These are phyloP conservation scores for Cyanocitta stelleri DNA, from an alignment of 2,113 vertebrate species.

Conservation along the genomic window DNA sequence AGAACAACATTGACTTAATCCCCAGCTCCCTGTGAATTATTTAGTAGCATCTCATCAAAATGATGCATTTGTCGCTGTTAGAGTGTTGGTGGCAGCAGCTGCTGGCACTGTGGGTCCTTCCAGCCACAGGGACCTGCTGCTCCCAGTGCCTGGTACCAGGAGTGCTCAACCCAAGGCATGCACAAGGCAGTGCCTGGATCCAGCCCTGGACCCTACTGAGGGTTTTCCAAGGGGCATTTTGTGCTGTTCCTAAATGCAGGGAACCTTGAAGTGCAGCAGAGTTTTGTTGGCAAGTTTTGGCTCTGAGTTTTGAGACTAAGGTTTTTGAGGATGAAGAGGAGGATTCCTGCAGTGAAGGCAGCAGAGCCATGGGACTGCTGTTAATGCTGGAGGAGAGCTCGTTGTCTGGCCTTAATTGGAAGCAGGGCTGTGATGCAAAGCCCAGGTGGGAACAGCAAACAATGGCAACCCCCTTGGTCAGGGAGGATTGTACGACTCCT, in stretches of 20 bases:
- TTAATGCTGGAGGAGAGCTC: neutral
- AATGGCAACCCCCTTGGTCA: rapidly evolving
- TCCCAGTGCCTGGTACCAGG: neutral
- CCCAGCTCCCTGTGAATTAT: slow-evolving; percentile 61
- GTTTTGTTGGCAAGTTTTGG: neutral
- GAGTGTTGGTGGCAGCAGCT: slow-evolving; percentile 33
- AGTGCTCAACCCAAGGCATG: neutral
- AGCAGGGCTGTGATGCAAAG: neutral
- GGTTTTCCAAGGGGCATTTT: neutral
- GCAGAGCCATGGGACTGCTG: rapidly evolving
- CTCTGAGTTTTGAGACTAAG: neutral
- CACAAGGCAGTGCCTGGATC: neutral
- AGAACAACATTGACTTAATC: slow-evolving; percentile 65
- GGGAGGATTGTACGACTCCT: neutral
- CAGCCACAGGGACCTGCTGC: slow-evolving; percentile 10
- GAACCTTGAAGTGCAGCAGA: neutral
- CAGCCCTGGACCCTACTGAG: neutral
- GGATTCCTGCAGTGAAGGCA: neutral
- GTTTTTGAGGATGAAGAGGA: neutral
- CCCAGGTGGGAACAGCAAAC: neutral
- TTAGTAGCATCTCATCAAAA: slow-evolving; percentile 64
- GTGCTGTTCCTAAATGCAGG: neutral
- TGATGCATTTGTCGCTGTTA: slow-evolving; percentile 59
- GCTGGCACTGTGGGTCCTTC: slow-evolving; percentile 27
- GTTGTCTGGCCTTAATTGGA: neutral